Percentiles rank a stretch among this genome's conserved stretches.
Evolutionary conservation across 2,888 invertebrate species (phyloP).

Genomic region (Drosophila ustulata): DNA sequence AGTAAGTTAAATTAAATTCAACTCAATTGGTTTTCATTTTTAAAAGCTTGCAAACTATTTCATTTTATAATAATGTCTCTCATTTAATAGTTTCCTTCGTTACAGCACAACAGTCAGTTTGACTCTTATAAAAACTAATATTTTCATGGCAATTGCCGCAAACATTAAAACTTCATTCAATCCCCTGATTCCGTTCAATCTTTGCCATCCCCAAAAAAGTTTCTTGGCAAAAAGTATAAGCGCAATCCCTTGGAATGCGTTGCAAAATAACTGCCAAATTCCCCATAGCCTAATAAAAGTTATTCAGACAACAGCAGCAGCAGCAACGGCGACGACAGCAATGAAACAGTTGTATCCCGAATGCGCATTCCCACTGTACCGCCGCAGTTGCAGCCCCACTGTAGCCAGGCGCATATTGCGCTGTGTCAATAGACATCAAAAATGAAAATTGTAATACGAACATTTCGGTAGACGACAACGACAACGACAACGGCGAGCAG

Average conservation of each 20-base stretch:
- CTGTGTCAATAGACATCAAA: constrained; percentile 77
- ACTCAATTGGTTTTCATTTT: no score
- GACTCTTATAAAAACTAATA: not conserved
- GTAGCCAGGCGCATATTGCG: constrained; percentile 26
- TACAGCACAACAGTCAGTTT: not conserved
- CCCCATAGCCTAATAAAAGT: constrained; percentile 2
- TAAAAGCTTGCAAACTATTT: not conserved
- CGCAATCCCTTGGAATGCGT: constrained; percentile 7
- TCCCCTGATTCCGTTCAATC: constrained; percentile 2
- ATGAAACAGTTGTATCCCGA: constrained; percentile 25
- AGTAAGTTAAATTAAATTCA: no score
- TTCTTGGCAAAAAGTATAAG: constrained; percentile 9
- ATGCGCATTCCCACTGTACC: constrained; percentile 7
- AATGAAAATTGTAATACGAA: constrained; percentile 78
- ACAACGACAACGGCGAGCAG: constrained; percentile 9
- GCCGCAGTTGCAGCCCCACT: not conserved
- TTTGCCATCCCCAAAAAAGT: not conserved
- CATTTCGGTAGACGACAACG: constrained; percentile 56
- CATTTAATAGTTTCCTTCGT: not conserved
- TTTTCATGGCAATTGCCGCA: not conserved
- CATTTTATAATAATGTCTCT: not conserved
- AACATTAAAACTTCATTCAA: not conserved
- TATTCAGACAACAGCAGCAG: not conserved
- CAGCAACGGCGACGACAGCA: constrained; percentile 31
- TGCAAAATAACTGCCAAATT: constrained; percentile 9